These are phyloP conservation scores for Brienomyrus longianalis DNA, from an alignment of 2,113 vertebrate genomes.

Conservation along the genomic window DNA sequence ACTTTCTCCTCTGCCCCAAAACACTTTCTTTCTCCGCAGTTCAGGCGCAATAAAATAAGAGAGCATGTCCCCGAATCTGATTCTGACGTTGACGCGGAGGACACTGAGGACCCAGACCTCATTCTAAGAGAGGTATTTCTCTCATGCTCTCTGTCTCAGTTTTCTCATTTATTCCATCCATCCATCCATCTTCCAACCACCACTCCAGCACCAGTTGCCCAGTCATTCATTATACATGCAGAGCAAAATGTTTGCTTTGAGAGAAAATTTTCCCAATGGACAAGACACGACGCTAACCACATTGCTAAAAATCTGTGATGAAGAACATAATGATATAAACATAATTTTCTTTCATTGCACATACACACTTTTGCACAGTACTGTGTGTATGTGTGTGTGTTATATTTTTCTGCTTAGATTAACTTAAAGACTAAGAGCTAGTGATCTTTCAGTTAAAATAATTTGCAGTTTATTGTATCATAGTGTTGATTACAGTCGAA, in stretches of 20 bases:
- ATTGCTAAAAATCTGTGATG: background rate
- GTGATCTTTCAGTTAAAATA: background rate
- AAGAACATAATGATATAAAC: background rate
- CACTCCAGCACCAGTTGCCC: background rate
- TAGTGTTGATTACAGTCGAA: background rate
- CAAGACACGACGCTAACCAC: background rate
- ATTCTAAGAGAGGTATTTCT: slow-evolving; percentile 55
- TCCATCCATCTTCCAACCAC: background rate
- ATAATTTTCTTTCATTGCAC: background rate
- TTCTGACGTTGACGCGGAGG: slow-evolving; percentile 51
- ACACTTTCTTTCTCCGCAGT: slow-evolving; percentile 38
- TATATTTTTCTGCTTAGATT: background rate
- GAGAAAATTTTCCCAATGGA: background rate
- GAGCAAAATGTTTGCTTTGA: background rate
- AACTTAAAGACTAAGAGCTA: background rate
- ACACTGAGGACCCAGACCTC: slow-evolving; percentile 45
- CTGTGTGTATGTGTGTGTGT: background rate
- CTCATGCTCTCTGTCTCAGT: background rate
- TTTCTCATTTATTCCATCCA: background rate
- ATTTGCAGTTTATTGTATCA: background rate
- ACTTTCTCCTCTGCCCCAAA: background rate
- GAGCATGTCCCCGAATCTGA: slow-evolving; percentile 35
- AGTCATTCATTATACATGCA: background rate
- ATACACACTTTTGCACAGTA: background rate
- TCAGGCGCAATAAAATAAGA: slow-evolving; percentile 59